These are phyloP conservation scores for Callaeas wilsoni DNA, from an alignment of 2,113 vertebrate species.

Conservation along the genomic window DNA sequence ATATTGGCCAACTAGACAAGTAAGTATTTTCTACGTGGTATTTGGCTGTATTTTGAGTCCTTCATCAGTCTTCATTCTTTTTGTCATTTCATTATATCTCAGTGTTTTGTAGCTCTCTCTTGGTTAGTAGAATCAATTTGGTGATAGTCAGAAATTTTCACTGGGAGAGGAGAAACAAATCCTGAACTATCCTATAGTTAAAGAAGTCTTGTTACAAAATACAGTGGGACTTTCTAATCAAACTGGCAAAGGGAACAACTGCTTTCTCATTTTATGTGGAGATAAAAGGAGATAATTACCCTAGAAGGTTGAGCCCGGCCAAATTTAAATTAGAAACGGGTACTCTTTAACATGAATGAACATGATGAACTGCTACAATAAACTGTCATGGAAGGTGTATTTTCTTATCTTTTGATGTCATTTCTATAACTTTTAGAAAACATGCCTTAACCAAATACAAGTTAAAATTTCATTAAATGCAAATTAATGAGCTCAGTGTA, in stretches of 20 bases:
- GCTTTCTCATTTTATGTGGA: not conserved
- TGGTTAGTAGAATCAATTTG: not conserved
- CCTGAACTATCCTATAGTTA: not conserved
- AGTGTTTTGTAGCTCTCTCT: not conserved
- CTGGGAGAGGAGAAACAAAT: not conserved
- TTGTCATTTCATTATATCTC: not conserved
- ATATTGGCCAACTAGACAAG: not conserved
- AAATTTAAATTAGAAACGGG: not conserved
- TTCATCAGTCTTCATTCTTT: not conserved
- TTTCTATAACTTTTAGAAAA: not conserved
- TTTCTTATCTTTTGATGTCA: not conserved
- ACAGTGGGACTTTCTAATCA: not conserved
- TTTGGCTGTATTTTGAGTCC: not conserved
- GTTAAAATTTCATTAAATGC: not conserved
- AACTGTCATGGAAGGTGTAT: not conserved
- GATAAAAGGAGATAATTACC: not conserved
- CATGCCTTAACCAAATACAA: not conserved
- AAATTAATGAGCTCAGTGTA: not conserved
- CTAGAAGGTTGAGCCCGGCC: not conserved
- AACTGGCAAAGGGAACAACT: not conserved
- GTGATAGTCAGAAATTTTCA: not conserved
- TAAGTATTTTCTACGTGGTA: not conserved
- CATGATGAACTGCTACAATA: not conserved
- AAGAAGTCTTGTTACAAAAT: not conserved
- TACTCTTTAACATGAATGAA: not conserved